Conservation (phyloP, 2,113 vertebrate species). For the Phylloscopus trochiloides region DNA sequence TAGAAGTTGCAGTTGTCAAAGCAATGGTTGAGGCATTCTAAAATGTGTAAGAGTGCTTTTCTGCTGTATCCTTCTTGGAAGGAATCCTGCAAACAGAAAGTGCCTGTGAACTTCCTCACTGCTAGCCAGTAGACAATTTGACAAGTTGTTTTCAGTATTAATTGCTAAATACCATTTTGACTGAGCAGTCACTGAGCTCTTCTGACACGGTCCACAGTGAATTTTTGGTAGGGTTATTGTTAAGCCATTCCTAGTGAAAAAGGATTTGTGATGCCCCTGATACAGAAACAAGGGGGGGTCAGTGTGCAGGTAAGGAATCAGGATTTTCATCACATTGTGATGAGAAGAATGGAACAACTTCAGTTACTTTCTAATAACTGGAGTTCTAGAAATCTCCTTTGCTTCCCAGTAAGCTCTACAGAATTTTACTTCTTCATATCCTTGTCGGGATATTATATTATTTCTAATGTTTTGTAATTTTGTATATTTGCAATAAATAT, state of each 20-base stretch:
- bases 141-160: neutral
- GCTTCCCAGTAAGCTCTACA: neutral
- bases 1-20: neutral
- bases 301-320: neutral
- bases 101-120: neutral
- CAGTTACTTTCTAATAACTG: neutral
- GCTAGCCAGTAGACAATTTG: neutral
- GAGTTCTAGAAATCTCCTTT: neutral
- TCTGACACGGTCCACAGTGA: neutral
- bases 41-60: neutral
- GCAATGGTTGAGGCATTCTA: neutral
- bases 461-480: neutral
- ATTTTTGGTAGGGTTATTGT: neutral
- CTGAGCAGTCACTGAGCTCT: neutral
- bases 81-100: neutral
- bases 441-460: neutral
- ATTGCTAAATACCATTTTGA: neutral
- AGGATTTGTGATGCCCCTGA: fast-evolving
- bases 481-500: neutral
- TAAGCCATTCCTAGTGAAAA: neutral
- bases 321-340: neutral
- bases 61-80: neutral
- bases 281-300: neutral
- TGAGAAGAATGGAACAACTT: neutral
- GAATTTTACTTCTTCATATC: neutral